Percentiles rank a stretch among this genome's conserved stretches.
phyloP scores from a whole-genome alignment of 2,113 vertebrate species.

The Saccopteryx leptura region DNA sequence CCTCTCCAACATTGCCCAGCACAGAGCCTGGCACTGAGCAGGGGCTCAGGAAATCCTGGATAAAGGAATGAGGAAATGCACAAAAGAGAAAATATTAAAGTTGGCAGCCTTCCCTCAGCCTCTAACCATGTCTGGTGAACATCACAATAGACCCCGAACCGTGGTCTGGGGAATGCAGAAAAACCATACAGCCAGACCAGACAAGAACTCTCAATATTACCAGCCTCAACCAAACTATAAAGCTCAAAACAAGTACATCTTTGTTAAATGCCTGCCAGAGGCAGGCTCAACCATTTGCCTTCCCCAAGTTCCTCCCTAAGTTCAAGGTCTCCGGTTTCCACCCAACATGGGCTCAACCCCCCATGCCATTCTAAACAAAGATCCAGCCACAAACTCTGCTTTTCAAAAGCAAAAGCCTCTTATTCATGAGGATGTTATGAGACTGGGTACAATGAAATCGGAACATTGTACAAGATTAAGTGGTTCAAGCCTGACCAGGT shows the following conservation, averaged over 20 bases:
- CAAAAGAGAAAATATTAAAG: background rate
- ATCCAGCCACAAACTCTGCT: constrained; percentile 2
- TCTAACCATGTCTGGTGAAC: background rate
- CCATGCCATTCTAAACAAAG: background rate
- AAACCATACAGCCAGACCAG: background rate
- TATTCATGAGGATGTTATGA: background rate
- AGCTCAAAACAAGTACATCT: constrained; percentile 51
- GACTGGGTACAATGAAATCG: background rate
- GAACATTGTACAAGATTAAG: background rate
- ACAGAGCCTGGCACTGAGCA: background rate
- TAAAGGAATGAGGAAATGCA: constrained; percentile 17
- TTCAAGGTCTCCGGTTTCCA: constrained; percentile 59
- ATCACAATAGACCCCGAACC: background rate
- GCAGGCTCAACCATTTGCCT: constrained; percentile 17
- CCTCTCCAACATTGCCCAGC: background rate
- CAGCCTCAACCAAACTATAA: constrained; percentile 13
- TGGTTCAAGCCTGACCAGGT: no score
- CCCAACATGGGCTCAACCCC: background rate
- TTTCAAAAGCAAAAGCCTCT: constrained; percentile 20
- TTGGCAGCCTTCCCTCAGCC: background rate
- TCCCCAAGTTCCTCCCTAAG: constrained; percentile 28
- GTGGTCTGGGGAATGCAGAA: background rate
- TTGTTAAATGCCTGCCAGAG: background rate
- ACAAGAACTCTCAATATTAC: constrained; percentile 44
- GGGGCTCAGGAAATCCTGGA: background rate